These are phyloP conservation scores for Varecia variegata DNA, from an alignment of 2,797 vertebrate genomes.

Conservation along the genomic window DNA sequence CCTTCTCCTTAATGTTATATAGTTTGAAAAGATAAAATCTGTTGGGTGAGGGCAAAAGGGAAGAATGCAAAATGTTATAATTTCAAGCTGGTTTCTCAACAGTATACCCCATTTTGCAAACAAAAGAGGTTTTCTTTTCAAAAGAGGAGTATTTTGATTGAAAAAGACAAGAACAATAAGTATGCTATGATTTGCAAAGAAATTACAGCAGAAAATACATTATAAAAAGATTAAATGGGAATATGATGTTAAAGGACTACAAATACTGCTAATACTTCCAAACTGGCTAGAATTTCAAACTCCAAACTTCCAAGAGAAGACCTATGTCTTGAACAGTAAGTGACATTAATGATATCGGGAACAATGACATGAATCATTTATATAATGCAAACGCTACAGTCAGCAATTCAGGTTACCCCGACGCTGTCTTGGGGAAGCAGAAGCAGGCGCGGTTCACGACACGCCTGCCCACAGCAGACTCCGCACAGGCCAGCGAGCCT, in stretches of 20 bases:
- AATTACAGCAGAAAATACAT: conserved; percentile 4
- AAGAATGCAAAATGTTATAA: neutral
- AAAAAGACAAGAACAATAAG: neutral
- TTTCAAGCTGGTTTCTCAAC: conserved; percentile 40
- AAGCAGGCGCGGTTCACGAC: neutral
- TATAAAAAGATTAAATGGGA: neutral
- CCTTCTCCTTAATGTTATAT: neutral
- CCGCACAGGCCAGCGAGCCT: neutral
- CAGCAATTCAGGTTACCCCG: too few relatives aligned
- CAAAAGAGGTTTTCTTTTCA: neutral
- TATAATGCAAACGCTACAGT: fast-evolving
- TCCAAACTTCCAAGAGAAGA: neutral
- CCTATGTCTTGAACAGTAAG: neutral
- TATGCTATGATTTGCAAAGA: neutral
- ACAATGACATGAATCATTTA: neutral
- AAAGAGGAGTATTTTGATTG: conserved; percentile 9
- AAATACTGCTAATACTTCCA: neutral
- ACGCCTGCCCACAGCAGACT: neutral
- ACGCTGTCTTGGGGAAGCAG: fast-evolving
- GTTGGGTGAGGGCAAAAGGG: neutral
- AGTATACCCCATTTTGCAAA: neutral
- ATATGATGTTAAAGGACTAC: neutral
- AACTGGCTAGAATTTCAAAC: neutral
- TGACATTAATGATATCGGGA: neutral
- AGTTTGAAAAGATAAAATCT: neutral